Percentiles rank a stretch among this genome's conserved stretches.
phyloP scores from a whole-genome alignment of 2,888 invertebrate species.

The Cistogaster globosa region DNA sequence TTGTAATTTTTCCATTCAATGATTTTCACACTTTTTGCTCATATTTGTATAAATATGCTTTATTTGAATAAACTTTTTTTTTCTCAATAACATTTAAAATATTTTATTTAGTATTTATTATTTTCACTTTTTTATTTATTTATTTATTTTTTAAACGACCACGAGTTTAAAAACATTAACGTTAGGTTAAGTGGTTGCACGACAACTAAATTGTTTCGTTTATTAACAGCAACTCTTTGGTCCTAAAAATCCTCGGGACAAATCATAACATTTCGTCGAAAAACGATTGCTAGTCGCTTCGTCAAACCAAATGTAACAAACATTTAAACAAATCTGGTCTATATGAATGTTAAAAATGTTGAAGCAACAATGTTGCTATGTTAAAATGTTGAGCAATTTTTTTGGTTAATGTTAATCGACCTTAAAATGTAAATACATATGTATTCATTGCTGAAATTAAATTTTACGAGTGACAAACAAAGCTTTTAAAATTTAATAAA shows the following conservation, averaged over 20 bases:
- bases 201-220: conserved; percentile 80
- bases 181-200: conserved; percentile 82
- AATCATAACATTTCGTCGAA: conserved; percentile 73
- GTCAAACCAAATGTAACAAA: conserved; percentile 34
- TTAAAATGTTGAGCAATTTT: not conserved
- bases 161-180: conserved; percentile 77
- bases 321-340: conserved; percentile 38
- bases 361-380: conserved; percentile 24
- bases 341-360: conserved; percentile 19
- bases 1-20: not conserved
- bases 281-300: conserved; percentile 63
- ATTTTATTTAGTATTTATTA: conserved; percentile 15
- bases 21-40: not conserved
- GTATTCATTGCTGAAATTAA: too few relatives aligned
- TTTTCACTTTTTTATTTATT: conserved; percentile 39
- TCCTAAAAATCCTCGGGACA: conserved; percentile 75
- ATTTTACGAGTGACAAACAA: too few relatives aligned
- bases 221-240: conserved; percentile 70
- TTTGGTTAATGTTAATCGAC: too few relatives aligned
- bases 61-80: conserved; percentile 9
- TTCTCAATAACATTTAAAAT: not conserved
- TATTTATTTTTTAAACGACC: conserved; percentile 44
- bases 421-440: too few relatives aligned
- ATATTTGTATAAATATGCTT: conserved; percentile 4
- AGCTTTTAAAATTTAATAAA: too few relatives aligned